Evolutionary conservation across 1,140 invertebrate species (phyloP).

Genomic region (Odontomachus brunneus): DNA sequence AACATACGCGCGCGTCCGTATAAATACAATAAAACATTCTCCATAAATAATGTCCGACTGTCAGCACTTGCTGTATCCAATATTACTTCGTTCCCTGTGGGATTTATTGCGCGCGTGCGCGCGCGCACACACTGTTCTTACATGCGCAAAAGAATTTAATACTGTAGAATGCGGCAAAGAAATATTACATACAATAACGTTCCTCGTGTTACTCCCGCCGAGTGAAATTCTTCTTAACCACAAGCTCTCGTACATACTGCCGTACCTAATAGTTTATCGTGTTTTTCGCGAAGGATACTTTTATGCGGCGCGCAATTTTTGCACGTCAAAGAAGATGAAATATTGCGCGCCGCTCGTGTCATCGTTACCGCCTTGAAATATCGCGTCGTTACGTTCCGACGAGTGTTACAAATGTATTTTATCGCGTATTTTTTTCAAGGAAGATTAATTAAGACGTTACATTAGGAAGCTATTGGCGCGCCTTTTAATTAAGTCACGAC

Average conservation of each 20-base stretch:
- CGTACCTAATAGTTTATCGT: conserved; percentile 53
- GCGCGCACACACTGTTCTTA: conserved; percentile 48
- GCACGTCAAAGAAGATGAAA: conserved; percentile 51
- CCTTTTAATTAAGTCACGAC: conserved; percentile 47
- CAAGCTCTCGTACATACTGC: conserved; percentile 32
- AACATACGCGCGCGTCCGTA: conserved; percentile 1
- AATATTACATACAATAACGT: conserved; percentile 57
- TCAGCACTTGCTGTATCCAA: conserved; percentile 59
- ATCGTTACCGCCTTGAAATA: conserved; percentile 48
- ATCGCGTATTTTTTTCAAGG: conserved; percentile 20
- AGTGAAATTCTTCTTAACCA: conserved; percentile 57
- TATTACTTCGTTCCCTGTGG: conserved; percentile 55
- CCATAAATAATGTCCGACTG: conserved; percentile 58
- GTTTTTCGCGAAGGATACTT: conserved; percentile 55
- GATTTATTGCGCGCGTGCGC: conserved; percentile 38
- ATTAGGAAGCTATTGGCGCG: conserved; percentile 3
- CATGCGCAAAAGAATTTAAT: conserved; percentile 61
- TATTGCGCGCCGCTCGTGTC: conserved; percentile 33
- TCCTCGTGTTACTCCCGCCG: conserved; percentile 34
- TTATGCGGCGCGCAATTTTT: conserved; percentile 49
- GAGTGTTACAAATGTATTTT: conserved; percentile 53
- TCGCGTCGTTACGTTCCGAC: conserved; percentile 40
- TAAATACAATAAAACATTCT: conserved; percentile 59
- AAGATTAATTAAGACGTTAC: conserved; percentile 51
- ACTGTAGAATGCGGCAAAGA: conserved; percentile 56